Evolutionary conservation across 2,797 vertebrate genomes (phyloP).

Genomic region (Neosilurus mollespiculum): DNA sequence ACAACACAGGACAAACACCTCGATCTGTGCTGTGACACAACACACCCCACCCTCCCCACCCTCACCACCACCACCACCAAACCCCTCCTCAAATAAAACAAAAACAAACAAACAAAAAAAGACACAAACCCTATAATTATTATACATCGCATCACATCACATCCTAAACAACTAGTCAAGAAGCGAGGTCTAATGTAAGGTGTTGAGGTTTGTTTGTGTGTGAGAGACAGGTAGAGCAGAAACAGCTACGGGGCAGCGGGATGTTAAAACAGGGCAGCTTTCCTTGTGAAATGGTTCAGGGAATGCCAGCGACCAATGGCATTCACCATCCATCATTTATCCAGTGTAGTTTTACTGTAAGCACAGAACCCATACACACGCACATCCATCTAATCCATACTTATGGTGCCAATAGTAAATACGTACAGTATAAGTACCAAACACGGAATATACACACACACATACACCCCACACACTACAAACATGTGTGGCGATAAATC

Average conservation of each 20-base stretch:
- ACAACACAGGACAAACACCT: neutral
- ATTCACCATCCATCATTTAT: slow-evolving; percentile 30
- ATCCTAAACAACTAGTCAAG: neutral
- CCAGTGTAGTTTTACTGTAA: slow-evolving; percentile 54
- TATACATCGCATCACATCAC: neutral
- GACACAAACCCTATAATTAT: neutral
- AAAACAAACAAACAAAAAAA: neutral
- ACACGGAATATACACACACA: slow-evolving; percentile 51
- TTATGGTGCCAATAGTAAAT: slow-evolving; percentile 41
- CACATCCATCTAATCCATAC: slow-evolving; percentile 45
- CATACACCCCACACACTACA: slow-evolving; percentile 37
- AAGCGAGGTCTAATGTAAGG: neutral
- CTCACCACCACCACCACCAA: too few relatives aligned
- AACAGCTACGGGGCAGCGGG: neutral
- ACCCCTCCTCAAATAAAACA: too few relatives aligned
- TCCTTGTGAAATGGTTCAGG: slow-evolving; percentile 18
- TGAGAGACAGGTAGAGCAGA: neutral
- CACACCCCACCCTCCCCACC: too few relatives aligned
- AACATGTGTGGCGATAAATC: slow-evolving; percentile 5
- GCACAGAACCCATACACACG: slow-evolving; percentile 53
- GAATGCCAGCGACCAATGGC: slow-evolving; percentile 9
- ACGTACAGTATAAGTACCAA: slow-evolving; percentile 43
- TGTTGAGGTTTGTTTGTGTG: neutral
- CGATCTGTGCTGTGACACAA: neutral
- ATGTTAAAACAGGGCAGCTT: slow-evolving; percentile 12